Base-by-base conservation (phyloP, 30 jellyfish, hydroid and myxozoan genomes). In the Mastigias papua region DNA sequence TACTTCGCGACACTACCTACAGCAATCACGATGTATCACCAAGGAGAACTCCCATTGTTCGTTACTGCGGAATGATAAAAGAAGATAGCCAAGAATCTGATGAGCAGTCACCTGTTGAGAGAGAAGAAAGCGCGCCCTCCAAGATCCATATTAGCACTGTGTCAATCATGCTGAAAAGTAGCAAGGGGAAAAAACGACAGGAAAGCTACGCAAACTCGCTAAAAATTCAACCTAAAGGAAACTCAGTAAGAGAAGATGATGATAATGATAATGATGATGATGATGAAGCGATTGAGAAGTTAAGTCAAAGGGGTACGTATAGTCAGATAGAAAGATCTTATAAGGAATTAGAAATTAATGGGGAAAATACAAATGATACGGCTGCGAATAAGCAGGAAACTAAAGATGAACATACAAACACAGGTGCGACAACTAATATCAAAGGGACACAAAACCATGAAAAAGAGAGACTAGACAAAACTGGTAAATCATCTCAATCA, bases 21-120 rank as follows among this genome's bases (percentile, higher is more conserved):
- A 3, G 76, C 21, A 25, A 65, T 4, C 67, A 34, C 15, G 15
- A 57, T 57, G 3, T 30, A 5, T 48, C 57, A n/a, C 25, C 22
- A 20, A 68, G 51, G 22, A 57, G 93, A 54, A 84, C 50, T 26
- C 86, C 70, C 63, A 73, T 72, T 25, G 54, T 69, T 34, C 74
- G 93, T 22, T 71, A 72, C 21, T 70, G 87, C 26, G 93, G 60
- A 46, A 84, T 84, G 16, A 84, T 84, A 15, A 54, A 72, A 54
- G 87, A 84, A 57, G 87, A 84, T 16, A 70, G 87, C 76, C 78
- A 35, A 23, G 94, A 85, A 28, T 72, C 48, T 48, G 94, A 85
- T 27, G 88, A 71, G 33, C 21, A 42, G 19, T 33, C 68, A 0
- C 35, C 6, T 26, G 27, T 26, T 2, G 61, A 42, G 16, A 26